Evolutionary conservation across 2,888 invertebrate genomes (phyloP).

Genomic region (Mylabris sibirica): DNA sequence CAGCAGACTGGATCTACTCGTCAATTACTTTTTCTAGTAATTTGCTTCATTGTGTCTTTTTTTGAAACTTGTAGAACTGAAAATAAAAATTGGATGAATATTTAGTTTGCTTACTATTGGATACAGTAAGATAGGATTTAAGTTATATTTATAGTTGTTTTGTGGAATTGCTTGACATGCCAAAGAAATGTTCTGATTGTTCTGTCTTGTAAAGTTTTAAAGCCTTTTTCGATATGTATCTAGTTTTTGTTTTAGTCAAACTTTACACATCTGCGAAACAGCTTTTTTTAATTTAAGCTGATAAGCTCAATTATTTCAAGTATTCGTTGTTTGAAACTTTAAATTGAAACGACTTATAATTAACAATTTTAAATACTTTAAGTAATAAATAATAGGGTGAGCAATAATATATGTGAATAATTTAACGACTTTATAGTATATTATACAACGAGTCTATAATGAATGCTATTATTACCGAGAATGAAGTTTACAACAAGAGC

Average conservation of each 20-base stretch:
- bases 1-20: not conserved
- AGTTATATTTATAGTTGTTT: not conserved
- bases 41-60: not conserved
- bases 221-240: constrained; percentile 39
- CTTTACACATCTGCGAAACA: constrained; percentile 31
- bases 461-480: too few species aligned
- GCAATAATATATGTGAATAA: not conserved
- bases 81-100: not conserved
- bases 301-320: constrained; percentile 32
- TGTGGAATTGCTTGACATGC: constrained; percentile 33
- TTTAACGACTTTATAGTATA: too few species aligned
- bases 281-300: constrained; percentile 31
- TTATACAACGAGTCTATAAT: too few species aligned
- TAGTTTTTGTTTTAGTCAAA: constrained; percentile 34
- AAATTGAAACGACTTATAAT: constrained; percentile 25
- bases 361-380: not conserved
- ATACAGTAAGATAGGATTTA: not conserved
- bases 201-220: constrained; percentile 37
- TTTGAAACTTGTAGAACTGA: not conserved
- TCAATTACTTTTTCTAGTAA: not conserved
- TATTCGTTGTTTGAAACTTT: constrained; percentile 30
- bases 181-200: constrained; percentile 34
- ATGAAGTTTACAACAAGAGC: too few species aligned
- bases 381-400: too few species aligned
- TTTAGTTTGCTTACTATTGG: not conserved